Conservation (phyloP, 2,113 vertebrate genomes). For the Verasper variegatus region DNA sequence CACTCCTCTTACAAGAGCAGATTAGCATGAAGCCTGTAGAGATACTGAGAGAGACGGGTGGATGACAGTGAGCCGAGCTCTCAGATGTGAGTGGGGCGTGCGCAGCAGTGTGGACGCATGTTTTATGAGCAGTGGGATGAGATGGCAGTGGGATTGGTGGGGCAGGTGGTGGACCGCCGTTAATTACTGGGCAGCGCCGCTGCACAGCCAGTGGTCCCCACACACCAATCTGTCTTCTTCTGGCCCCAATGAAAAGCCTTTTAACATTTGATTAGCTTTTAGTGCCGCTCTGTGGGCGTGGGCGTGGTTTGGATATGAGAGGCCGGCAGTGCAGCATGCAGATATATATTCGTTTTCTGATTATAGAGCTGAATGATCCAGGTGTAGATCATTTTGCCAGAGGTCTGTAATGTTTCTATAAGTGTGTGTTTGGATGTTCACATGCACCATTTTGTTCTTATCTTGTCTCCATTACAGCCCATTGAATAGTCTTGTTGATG, state of each 20-base stretch:
- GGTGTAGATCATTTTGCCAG: conserved; percentile 16
- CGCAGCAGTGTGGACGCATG: conserved; percentile 40
- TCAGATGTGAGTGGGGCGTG: not conserved
- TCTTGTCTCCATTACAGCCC: not conserved
- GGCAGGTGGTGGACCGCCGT: conserved; percentile 71
- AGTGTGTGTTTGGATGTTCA: conserved; percentile 23
- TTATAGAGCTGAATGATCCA: conserved; percentile 23
- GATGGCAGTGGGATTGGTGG: conserved; percentile 16
- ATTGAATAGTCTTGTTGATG: conserved; percentile 36
- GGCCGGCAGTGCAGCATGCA: not conserved
- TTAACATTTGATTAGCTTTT: conserved; percentile 78
- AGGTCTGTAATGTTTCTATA: conserved; percentile 15
- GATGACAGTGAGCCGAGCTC: not conserved
- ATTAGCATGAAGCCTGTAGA: not conserved
- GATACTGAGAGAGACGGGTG: not conserved
- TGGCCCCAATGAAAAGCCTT: conserved; percentile 77
- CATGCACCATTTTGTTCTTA: conserved; percentile 11
- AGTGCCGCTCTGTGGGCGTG: conserved; percentile 30
- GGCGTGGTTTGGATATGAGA: conserved; percentile 22
- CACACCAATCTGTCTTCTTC: conserved; percentile 74
- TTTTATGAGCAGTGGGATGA: conserved; percentile 45
- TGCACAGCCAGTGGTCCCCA: conserved; percentile 67
- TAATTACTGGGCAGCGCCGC: conserved; percentile 53
- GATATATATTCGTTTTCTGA: conserved; percentile 14
- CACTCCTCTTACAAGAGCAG: not conserved